Evolutionary conservation across 2,113 vertebrate genomes (phyloP).

Genomic region (Sceloporus undulatus): DNA sequence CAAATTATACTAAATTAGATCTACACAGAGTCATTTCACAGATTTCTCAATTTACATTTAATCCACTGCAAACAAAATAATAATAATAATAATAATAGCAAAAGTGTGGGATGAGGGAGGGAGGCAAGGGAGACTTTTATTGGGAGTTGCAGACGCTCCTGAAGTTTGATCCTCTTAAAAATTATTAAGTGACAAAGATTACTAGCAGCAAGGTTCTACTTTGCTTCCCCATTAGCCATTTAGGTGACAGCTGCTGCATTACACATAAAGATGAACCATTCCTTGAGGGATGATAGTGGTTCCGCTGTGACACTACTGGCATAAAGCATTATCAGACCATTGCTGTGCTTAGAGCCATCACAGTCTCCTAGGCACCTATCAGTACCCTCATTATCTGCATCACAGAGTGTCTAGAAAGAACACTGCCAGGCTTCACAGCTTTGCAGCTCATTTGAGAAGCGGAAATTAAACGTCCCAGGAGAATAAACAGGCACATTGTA

Average conservation of each 20-base stretch:
- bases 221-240: conserved; percentile 86
- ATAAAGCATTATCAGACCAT: conserved; percentile 91
- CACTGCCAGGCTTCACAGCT: conserved; percentile 86
- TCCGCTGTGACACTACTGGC: conserved; percentile 86
- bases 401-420: conserved; percentile 86
- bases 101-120: neutral
- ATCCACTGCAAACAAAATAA: conserved; percentile 67
- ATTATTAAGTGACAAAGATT: conserved; percentile 87
- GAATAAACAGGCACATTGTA: conserved; percentile 84
- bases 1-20: conserved; percentile 79
- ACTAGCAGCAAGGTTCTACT: conserved; percentile 81
- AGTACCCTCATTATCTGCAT: conserved; percentile 96
- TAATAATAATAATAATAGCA: conserved; percentile 17
- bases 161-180: conserved; percentile 81
- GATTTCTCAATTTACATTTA: conserved; percentile 78
- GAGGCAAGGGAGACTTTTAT: conserved; percentile 58
- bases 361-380: conserved; percentile 97
- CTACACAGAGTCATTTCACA: conserved; percentile 61
- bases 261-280: conserved; percentile 87
- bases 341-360: conserved; percentile 90
- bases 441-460: conserved; percentile 92
- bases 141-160: conserved; percentile 68
- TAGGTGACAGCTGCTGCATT: conserved; percentile 89
- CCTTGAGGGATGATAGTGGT: conserved; percentile 86
- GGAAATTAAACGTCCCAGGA: conserved; percentile 93